phyloP scores from a whole-genome alignment of 2,113 vertebrate species.

The Lepidothrix coronata region DNA sequence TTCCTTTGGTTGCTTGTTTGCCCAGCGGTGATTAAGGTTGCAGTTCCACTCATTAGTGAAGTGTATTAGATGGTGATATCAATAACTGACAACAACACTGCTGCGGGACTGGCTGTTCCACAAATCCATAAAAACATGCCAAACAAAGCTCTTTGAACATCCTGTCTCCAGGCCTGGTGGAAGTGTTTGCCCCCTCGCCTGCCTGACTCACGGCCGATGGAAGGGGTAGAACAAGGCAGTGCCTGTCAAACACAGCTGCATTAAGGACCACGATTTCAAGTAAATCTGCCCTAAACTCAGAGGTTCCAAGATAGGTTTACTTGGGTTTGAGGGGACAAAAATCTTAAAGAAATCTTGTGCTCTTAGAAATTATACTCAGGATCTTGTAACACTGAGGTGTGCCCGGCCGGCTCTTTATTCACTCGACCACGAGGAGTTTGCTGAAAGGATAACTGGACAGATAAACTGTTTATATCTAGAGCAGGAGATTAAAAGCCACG shows the following conservation, averaged over 20 bases:
- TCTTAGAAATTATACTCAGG: background rate
- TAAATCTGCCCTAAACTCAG: background rate
- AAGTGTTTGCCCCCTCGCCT: background rate
- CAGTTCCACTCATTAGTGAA: slow-evolving; percentile 16
- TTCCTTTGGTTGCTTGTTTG: background rate
- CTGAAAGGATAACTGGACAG: background rate
- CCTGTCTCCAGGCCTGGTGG: background rate
- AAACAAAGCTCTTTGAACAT: background rate
- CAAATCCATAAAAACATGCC: background rate
- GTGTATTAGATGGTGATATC: slow-evolving; percentile 9
- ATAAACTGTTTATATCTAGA: background rate
- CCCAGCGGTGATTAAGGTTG: background rate
- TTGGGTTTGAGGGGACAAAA: rapidly evolving
- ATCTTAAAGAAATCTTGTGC: background rate
- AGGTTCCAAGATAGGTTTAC: background rate
- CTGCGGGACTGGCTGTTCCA: background rate
- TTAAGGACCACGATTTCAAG: background rate
- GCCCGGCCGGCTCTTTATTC: background rate
- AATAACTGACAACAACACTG: slow-evolving; percentile 10
- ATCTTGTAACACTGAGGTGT: background rate
- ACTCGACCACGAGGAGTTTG: background rate
- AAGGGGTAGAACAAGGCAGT: background rate
- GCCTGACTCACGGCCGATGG: background rate
- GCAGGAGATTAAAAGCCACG: background rate
- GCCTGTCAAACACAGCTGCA: background rate